Base-by-base conservation (phyloP, 2,888 invertebrate genomes). In the Trichopria drosophilae region DNA sequence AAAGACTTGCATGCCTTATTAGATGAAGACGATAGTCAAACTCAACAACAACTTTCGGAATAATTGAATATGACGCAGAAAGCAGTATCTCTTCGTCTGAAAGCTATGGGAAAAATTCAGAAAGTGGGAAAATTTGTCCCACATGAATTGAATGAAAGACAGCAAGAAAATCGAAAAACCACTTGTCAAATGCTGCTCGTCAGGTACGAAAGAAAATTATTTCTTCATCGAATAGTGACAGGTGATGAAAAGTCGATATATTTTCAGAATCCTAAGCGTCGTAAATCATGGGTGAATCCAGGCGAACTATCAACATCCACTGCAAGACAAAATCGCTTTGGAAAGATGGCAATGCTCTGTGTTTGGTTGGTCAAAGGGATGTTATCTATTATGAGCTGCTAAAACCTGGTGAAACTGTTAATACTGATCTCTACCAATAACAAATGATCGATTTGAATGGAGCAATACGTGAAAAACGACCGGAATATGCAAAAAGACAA, bases 61-160 rank as follows among this genome's bases (percentile, higher is more conserved):
- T 15, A 23, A 26, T 15, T 40, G 40, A 26, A 40, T 26, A 40
- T 60, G 31, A 47, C 52, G 23, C 53, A 34, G 39, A 24, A 50
- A 60, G 54, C 55, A 31, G 44, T 61, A 45, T 59, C 52, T 35
- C 48, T 49, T 47, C 58, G 60, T 50, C 57, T 65, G 47, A 52
- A 55, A 51, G 58, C 54, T 10, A 59, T 66, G 55, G 60, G 56
- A 57, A 61, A 58, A n/a, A n/a, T n/a, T n/a, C n/a, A n/a, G n/a
- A n/a, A n/a, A n/a, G n/a, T n/a, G n/a, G 48, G 57, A 59, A 23
- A 28, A 28, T 28, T n/a, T n/a, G 29, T 28, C 13, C 6, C 29
- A n/a, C n/a, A n/a, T n/a, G n/a, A n/a, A n/a, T n/a, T n/a, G n/a
- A n/a, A n/a, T n/a, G n/a, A n/a, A n/a, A 35, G 35, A 48, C 49